phyloP scores from a whole-genome alignment of 2,888 invertebrate species.

The Ectemnius cavifrons region DNA sequence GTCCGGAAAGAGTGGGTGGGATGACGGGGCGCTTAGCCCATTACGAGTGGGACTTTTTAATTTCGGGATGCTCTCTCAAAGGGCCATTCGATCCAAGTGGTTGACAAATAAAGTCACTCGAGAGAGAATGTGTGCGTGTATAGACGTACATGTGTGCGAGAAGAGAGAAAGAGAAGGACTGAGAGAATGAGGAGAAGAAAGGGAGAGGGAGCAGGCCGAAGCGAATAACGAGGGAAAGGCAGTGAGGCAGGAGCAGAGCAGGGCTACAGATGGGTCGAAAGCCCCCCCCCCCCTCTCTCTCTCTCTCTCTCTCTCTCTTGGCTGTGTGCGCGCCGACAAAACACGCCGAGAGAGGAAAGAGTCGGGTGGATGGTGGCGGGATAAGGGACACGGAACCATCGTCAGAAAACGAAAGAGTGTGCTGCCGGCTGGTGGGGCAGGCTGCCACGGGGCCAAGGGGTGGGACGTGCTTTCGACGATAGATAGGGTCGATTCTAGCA shows the following conservation, averaged over 20 bases:
- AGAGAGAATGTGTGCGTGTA: constrained; percentile 23
- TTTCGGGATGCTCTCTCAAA: constrained; percentile 49
- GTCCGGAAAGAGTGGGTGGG: too few species aligned
- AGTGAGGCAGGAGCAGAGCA: too few species aligned
- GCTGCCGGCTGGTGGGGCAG: neutral
- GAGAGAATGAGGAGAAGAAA: neutral
- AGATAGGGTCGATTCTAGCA: constrained; percentile 73
- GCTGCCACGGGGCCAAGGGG: constrained; percentile 28
- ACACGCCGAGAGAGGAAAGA: constrained; percentile 28
- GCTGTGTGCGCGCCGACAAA: constrained; percentile 37
- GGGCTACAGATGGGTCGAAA: constrained; percentile 34
- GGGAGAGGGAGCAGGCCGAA: neutral
- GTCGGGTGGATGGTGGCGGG: constrained; percentile 8
- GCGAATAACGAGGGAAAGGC: neutral
- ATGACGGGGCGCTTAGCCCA: constrained; percentile 34
- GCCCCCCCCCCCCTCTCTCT: too few species aligned
- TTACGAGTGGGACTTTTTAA: constrained; percentile 61
- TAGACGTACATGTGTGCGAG: constrained; percentile 6
- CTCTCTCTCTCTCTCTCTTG: constrained; percentile 24
- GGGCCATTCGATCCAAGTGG: constrained; percentile 47
- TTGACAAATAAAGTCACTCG: constrained; percentile 67
- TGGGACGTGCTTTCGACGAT: constrained; percentile 65
- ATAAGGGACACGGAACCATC: constrained; percentile 35
- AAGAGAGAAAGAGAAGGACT: neutral
- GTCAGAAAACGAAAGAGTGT: constrained; percentile 33